These are phyloP conservation scores for Garra rufa DNA, from an alignment of 2,113 vertebrate species.

Conservation along the genomic window DNA sequence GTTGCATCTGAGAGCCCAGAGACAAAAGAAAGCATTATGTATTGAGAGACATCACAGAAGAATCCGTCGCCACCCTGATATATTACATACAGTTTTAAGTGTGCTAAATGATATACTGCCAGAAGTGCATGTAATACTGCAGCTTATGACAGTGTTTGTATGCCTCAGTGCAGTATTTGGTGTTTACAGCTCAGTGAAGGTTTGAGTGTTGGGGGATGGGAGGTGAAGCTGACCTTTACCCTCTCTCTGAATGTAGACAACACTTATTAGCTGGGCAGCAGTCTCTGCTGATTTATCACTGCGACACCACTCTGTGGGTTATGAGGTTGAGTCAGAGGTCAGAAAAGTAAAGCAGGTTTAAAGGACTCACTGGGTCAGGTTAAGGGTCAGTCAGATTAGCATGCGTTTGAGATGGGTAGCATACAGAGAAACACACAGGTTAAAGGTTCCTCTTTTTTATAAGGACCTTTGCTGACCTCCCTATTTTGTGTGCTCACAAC, in stretches of 20 bases:
- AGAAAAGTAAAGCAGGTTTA: conserved; percentile 55
- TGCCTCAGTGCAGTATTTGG: background rate
- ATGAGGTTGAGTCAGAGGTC: conserved; percentile 65
- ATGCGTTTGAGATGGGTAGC: conserved; percentile 66
- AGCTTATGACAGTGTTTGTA: background rate
- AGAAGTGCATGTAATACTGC: background rate
- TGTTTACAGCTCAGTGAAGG: conserved; percentile 22
- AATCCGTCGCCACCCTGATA: background rate
- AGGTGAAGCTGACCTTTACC: conserved; percentile 58
- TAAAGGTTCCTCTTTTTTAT: conserved; percentile 66
- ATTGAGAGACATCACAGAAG: background rate
- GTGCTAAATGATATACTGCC: background rate
- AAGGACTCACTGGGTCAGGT: conserved; percentile 70
- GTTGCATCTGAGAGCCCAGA: conserved; percentile 74
- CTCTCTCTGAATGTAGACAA: conserved; percentile 46
- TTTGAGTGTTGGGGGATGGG: conserved; percentile 39
- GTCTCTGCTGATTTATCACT: conserved; percentile 82
- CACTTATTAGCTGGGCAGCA: conserved; percentile 21
- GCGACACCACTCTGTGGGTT: conserved; percentile 4
- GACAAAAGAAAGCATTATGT: conserved; percentile 30
- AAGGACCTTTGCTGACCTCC: conserved; percentile 56
- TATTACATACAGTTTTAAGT: background rate
- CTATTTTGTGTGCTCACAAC: conserved; percentile 41
- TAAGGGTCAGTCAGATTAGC: conserved; percentile 68
- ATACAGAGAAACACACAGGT: conserved; percentile 64